Percentiles rank a stretch among this genome's conserved stretches.
Evolutionary conservation across 2,797 vertebrate species (phyloP).

Genomic region (Labeo calbasu): DNA sequence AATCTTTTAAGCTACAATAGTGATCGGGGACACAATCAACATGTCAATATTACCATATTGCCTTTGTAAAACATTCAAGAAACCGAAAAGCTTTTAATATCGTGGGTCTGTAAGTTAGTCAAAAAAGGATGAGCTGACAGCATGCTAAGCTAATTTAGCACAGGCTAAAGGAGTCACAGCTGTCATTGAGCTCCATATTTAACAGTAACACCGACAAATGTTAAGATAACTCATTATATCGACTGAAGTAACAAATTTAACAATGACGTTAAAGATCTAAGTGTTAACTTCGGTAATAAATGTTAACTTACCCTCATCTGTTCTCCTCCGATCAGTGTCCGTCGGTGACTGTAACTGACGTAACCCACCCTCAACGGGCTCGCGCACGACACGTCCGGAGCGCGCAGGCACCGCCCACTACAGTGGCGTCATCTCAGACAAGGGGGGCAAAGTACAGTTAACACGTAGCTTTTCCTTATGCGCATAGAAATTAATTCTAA

Average conservation of each 20-base stretch:
- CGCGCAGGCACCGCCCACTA: fast-evolving
- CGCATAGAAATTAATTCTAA: too few relatives aligned
- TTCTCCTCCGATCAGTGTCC: not conserved
- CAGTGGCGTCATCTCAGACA: not conserved
- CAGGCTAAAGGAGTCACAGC: constrained; percentile 1
- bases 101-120: not conserved
- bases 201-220: not conserved
- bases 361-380: constrained; percentile 34
- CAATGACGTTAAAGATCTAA: fast-evolving
- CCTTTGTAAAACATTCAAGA: not conserved
- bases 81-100: too few relatives aligned
- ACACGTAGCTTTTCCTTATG: too few relatives aligned
- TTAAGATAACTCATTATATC: not conserved
- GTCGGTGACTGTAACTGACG: constrained; percentile 2
- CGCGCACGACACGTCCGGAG: not conserved
- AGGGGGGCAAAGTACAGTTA: too few relatives aligned
- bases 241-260: fast-evolving
- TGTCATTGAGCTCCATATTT: not conserved
- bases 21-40: not conserved
- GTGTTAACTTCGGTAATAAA: too few relatives aligned
- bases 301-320: constrained; percentile 3
- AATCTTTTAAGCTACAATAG: not conserved
- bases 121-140: not conserved
- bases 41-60: not conserved
- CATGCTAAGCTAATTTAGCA: constrained; percentile 38